Base-by-base conservation (phyloP, 2,888 invertebrate species). In the Melinopterus prodromus region DNA sequence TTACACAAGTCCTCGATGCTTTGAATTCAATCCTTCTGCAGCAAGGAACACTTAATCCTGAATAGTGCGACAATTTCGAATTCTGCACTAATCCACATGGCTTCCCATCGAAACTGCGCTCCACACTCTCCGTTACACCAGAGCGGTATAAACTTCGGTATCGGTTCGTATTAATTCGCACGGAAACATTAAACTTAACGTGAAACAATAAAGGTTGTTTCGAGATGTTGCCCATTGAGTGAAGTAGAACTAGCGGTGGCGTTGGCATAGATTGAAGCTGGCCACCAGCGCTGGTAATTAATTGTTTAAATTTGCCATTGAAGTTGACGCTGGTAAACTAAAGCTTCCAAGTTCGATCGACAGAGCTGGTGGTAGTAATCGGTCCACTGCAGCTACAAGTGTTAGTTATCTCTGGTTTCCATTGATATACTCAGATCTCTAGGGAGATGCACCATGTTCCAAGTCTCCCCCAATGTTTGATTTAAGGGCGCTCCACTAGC, bases 401-500 rank as follows among this genome's bases (percentile, higher is more conserved):
- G 85, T 86, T 86, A 84, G 85, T 84, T 85, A 86, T 86, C 86
- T 85, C 84, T 81, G 79, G 84, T 53, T 53, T 82, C 85, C 84
- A 86, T 86, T 86, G 85, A 86, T 86, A 85, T 83, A 81, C 77
- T 78, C 79, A 78, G 78, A 77, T 71, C 77, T 74, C 77, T 3
- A 6, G 16, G 77, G 80, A 53, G 75, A 77, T 74, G 53, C 76
- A 53, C 12, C 76, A 76, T 76, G 37, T 69, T 77, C 16, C 69
- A 35, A 38, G 77, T 53, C 69, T 77, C 35, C 26, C 77, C 14
- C 15, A 53, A 77, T 77, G 69, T 77, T 77, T 77, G 77, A 77
- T 77, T 77, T 77, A 53, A 53, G 74, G 15, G 53, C 69, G 16
- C 53, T 53, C 77, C 37, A 53, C 53, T 9, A 53, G 26, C 77